Percentiles rank a stretch among this genome's conserved stretches.
These are phyloP conservation scores for Aphidius colemani DNA, from an alignment of 2,888 invertebrate species.

Conservation along the genomic window DNA sequence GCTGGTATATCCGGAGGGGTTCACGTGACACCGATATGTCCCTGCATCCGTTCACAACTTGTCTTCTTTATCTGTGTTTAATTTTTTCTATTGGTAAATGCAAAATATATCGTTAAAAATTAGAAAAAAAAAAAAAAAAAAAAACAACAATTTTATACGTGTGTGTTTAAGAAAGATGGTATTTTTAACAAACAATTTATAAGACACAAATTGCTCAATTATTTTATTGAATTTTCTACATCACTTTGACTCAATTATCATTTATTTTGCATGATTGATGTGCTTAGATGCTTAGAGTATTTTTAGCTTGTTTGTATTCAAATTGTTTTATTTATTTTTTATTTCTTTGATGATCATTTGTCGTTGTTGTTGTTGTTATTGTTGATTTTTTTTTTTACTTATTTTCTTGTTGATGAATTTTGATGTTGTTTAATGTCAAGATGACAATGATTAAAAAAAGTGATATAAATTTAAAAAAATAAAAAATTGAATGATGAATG, in stretches of 20 bases:
- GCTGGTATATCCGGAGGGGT: conserved; percentile 58
- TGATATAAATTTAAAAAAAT: conserved; percentile 3
- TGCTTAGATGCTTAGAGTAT: too few relatives aligned
- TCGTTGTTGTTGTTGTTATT: too few relatives aligned
- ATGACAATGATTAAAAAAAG: conserved; percentile 4
- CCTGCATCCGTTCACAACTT: conserved; percentile 53
- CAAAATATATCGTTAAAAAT: conserved; percentile 28
- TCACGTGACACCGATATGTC: conserved; percentile 59
- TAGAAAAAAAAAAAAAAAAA: background rate
- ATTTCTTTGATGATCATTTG: too few relatives aligned
- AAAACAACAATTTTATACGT: background rate
- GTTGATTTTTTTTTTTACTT: too few relatives aligned
- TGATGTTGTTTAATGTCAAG: too few relatives aligned
- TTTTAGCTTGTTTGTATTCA: conserved; percentile 1
- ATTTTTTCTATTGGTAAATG: conserved; percentile 32
- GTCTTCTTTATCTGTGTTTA: too few relatives aligned
- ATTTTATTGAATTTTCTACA: background rate
- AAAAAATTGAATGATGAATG: conserved; percentile 19
- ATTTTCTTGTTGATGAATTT: too few relatives aligned
- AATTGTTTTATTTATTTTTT: too few relatives aligned
- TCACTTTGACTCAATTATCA: conserved; percentile 7
- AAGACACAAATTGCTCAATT: conserved; percentile 17
- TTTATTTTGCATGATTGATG: background rate
- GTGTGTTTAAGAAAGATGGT: too few relatives aligned
- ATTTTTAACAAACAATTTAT: too few relatives aligned